Percentiles rank a stretch among this genome's conserved stretches.
Conservation (phyloP, 2,113 vertebrate species). For the Phasianus colchicus region DNA sequence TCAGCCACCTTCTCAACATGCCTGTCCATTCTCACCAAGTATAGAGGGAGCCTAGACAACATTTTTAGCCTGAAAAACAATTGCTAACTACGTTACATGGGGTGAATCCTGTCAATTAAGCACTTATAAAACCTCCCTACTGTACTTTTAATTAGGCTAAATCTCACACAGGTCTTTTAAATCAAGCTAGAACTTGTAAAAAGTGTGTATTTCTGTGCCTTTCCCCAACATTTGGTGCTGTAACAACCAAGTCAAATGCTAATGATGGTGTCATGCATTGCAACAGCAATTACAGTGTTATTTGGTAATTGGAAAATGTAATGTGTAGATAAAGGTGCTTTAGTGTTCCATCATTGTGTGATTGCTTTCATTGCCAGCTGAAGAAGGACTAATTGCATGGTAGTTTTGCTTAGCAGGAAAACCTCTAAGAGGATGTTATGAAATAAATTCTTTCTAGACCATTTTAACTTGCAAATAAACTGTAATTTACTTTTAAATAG, state of each 20-base stretch:
- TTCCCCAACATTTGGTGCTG: neutral
- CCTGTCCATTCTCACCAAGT: neutral
- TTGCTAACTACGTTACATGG: neutral
- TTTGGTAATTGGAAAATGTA: constrained; percentile 9
- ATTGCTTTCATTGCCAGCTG: constrained; percentile 31
- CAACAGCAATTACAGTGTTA: neutral
- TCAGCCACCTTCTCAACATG: neutral
- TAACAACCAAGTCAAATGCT: neutral
- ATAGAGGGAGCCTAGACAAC: neutral
- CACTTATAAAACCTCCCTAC: neutral
- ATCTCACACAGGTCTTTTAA: neutral
- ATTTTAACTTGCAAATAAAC: constrained; percentile 37
- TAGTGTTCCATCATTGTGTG: neutral
- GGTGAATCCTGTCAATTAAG: neutral
- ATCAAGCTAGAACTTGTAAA: neutral
- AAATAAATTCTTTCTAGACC: constrained; percentile 5
- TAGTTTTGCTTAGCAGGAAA: constrained; percentile 24
- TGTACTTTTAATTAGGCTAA: neutral
- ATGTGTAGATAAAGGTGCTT: neutral
- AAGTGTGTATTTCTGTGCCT: neutral
- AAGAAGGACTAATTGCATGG: constrained; percentile 34
- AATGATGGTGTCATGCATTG: neutral
- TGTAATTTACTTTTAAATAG: constrained; percentile 53
- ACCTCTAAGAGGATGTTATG: neutral
- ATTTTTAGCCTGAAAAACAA: neutral